Evolutionary conservation across 2,888 invertebrate genomes (phyloP), one percentile per base, ranked within the genome.

Genomic region (Caenorhabditis sp.): DNA sequence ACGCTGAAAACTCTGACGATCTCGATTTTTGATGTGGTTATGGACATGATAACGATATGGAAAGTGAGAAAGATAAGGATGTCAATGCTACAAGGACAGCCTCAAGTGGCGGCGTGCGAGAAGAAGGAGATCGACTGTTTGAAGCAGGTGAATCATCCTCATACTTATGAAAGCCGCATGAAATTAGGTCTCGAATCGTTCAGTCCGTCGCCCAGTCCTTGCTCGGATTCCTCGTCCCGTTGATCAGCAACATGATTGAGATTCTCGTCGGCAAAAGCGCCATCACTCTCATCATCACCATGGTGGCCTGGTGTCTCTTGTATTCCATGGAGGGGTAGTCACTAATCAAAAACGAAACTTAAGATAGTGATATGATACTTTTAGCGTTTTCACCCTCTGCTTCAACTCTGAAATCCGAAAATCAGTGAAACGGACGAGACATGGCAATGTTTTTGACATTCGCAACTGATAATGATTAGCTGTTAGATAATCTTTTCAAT

Each of bases 41-140:
- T 69, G 32, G 68, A 69, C 50, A 24, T 69, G n/a, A 20, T 69
- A 0, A 69, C 68, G 0, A 69, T 69, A 22, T 22, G 50, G 47
- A 69, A 50, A 32, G 68, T 69, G n/a, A 13, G 55, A 24, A 58
- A 50, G 11, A 58, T 69, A 58, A n/a, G 20, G 44, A 13, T 47
- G 32, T 28, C n/a, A n/a, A n/a, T n/a, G n/a, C n/a, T n/a, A n/a
- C n/a, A n/a, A n/a, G n/a, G n/a, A n/a, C n/a, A n/a, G n/a, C n/a
- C n/a, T 56, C 58, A 1, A 44, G 37, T 26, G 32, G 24, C 32
- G 50, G 68, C 15, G 47, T 50, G 6, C 47, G 50, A n/a, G 68
- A 69, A 40, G 8, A 58, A n/a, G 58, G 58, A n/a, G 47, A n/a
- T n/a, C n/a, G n/a, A n/a, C n/a, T n/a, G 58, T 20, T 50, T 69